Evolutionary conservation across 2,113 vertebrate genomes (phyloP), one percentile per base, ranked within the genome.

Genomic region (Zapornia atra): DNA sequence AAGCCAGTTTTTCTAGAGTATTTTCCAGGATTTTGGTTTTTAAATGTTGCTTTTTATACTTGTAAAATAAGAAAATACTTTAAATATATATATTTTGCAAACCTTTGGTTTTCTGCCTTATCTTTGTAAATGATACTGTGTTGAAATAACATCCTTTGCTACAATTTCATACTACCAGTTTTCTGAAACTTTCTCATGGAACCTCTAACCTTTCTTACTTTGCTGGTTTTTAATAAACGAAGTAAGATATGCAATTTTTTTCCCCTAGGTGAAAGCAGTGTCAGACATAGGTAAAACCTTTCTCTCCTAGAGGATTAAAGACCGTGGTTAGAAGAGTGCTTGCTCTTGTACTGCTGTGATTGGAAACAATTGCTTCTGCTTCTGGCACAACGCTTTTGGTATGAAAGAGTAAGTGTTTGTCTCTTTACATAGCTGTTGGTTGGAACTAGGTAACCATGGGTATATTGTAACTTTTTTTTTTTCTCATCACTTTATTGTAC

Each of bases 21-120:
- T 81, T 20, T 44, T 63, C 31, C 22, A 21, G 46, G 38, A 56
- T 68, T 86, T 94, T 71, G 5, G 11, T 88, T 81, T 95, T 76
- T 85, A 57, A 84, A 50, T 5, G 2, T 42, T 69, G 56, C 11
- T 90, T 94, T 96, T 92, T 81, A 28, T 91, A 94, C 28, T 92
- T 96, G 86, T 93, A 95, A 84, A 92, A 84, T 90, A 84, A 96
- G 70, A 68, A 48, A 61, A 80, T 4, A 40, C 1, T 50, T 50
- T 33, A 14, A 66, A 56, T 25, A 53, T 25, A 51, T 9, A 18
- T 10, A 10, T 4, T 93, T 86, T 34, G 1, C 7, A 64, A 56
- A 75, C 51, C 14, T 57, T 68, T 56, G 53, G 53, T 21, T 75
- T 90, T 93, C 72, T 88, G 80, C 2, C 0, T 85, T 80, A 10